Conservation (phyloP, 2,797 vertebrate genomes). For the Myioborus miniatus region DNA sequence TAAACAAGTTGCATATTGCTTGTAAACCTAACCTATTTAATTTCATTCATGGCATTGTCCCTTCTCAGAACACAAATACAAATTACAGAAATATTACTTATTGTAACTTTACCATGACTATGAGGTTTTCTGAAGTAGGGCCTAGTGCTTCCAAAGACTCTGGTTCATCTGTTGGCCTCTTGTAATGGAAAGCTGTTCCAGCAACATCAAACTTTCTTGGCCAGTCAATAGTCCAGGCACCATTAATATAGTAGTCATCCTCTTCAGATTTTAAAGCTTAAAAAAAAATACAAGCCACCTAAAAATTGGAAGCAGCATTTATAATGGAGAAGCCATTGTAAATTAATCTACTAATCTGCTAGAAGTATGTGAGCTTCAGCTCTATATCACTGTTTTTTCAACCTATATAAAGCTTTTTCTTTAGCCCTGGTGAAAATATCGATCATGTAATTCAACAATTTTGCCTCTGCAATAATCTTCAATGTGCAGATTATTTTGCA, state of each 20-base stretch:
- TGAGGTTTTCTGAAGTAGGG: conserved; percentile 90
- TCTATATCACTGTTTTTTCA: background rate
- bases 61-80: background rate
- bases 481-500: background rate
- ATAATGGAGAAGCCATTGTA: conserved; percentile 51
- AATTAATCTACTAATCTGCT: background rate
- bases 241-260: conserved; percentile 97
- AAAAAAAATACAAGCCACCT: conserved; percentile 71
- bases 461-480: background rate
- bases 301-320: conserved; percentile 68
- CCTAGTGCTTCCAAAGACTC: conserved; percentile 95
- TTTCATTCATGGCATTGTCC: background rate
- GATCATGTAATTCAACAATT: background rate
- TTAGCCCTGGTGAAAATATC: background rate
- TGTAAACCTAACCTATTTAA: background rate
- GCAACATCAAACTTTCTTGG: conserved; percentile 97
- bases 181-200: conserved; percentile 95
- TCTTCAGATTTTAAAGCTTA: conserved; percentile 94
- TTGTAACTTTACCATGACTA: conserved; percentile 89
- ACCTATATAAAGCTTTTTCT: background rate
- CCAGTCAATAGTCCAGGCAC: conserved; percentile 99
- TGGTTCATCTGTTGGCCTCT: conserved; percentile 91
- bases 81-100: background rate
- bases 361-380: background rate
- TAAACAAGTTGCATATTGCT: background rate